These are phyloP conservation scores for Leptopilina drosophilae DNA, from an alignment of 2,888 invertebrate species.

Conservation along the genomic window DNA sequence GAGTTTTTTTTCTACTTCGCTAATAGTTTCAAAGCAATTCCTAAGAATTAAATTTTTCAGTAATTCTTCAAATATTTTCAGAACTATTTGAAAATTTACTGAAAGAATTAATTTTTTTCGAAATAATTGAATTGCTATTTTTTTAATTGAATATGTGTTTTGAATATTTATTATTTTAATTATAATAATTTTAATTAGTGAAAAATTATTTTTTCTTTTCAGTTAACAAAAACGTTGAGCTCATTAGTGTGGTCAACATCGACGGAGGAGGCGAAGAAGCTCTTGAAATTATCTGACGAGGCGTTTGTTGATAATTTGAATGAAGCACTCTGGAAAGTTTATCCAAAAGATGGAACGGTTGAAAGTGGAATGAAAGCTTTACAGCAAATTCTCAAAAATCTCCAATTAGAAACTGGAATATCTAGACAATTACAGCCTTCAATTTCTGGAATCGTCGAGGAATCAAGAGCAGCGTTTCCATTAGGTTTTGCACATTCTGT, in stretches of 20 bases:
- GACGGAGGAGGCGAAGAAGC: slow-evolving; percentile 84
- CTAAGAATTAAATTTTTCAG: no score
- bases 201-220: slow-evolving; percentile 54
- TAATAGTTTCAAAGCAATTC: slow-evolving; percentile 43
- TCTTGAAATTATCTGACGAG: slow-evolving; percentile 84
- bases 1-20: slow-evolving; percentile 64
- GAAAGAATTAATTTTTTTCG: no score
- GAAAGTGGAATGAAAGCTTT: slow-evolving; percentile 80
- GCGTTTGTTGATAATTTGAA: slow-evolving; percentile 94
- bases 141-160: no score
- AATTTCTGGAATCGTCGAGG: slow-evolving; percentile 79
- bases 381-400: slow-evolving; percentile 75
- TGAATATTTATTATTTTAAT: no score
- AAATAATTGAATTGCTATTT: no score
- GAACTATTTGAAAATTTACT: no score
- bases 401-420: slow-evolving; percentile 78
- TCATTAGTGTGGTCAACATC: slow-evolving; percentile 97
- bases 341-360: slow-evolving; percentile 79
- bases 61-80: no score
- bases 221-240: slow-evolving; percentile 85
- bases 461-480: slow-evolving; percentile 92
- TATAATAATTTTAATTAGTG: no score
- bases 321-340: slow-evolving; percentile 86
- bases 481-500: slow-evolving; percentile 94
- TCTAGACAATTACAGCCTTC: slow-evolving; percentile 85